Evolutionary conservation across 2,113 vertebrate genomes (phyloP).

Genomic region (Leptobrachium leishanense): DNA sequence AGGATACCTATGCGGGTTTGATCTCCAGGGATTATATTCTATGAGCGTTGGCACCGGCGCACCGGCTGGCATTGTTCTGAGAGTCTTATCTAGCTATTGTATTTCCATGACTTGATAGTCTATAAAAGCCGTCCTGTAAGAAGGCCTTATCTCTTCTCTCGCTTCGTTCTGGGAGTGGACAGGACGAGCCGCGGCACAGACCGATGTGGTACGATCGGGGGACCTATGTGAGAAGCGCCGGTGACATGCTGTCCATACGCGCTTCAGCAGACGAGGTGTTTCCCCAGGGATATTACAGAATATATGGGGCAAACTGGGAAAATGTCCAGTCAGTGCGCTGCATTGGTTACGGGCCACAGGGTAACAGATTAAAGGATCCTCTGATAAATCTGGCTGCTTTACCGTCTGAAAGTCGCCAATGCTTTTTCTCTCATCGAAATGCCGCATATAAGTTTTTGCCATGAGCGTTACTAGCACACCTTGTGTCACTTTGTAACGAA

Average conservation of each 20-base stretch:
- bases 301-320: too few species aligned
- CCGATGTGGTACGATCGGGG: slow-evolving; percentile 18
- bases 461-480: too few species aligned
- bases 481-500: too few species aligned
- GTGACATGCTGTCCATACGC: not conserved
- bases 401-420: too few species aligned
- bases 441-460: too few species aligned
- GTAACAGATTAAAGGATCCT: too few species aligned
- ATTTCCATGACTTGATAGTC: slow-evolving; percentile 29
- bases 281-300: not conserved
- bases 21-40: slow-evolving; percentile 39
- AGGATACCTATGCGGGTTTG: slow-evolving; percentile 30
- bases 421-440: too few species aligned
- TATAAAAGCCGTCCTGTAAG: slow-evolving; percentile 43
- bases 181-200: slow-evolving; percentile 30
- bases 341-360: too few species aligned
- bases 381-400: too few species aligned
- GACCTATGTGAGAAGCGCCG: slow-evolving; percentile 6
- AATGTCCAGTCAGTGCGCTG: too few species aligned
- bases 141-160: slow-evolving; percentile 36
- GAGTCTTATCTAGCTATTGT: slow-evolving; percentile 27
- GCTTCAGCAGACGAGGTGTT: slow-evolving; percentile 18
- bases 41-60: slow-evolving; percentile 18
- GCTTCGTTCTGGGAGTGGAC: slow-evolving; percentile 20
- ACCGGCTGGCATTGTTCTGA: slow-evolving; percentile 20